Percentiles rank a stretch among this genome's conserved stretches.
phyloP scores from a whole-genome alignment of 2,113 vertebrate species.

The Platysternon megacephalum region DNA sequence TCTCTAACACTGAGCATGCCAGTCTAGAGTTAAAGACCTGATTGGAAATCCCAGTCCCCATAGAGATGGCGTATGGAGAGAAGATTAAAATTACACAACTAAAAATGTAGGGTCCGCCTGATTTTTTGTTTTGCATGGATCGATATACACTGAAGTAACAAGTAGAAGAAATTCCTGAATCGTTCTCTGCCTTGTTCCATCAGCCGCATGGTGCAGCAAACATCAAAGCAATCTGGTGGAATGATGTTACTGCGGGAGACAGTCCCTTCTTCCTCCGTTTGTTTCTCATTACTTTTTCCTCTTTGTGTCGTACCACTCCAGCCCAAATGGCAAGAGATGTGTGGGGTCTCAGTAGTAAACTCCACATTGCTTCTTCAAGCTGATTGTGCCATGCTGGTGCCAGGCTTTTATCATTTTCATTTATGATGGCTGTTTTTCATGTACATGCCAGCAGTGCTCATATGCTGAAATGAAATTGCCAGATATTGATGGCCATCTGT shows the following conservation, averaged over 20 bases:
- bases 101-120: background rate
- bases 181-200: too few species aligned
- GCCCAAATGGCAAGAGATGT: rapidly evolving
- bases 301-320: background rate
- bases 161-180: too few species aligned
- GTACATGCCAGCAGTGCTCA: background rate
- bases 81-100: background rate
- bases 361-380: background rate
- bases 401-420: background rate
- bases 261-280: background rate
- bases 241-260: background rate
- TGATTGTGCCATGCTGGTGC: background rate
- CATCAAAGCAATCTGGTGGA: background rate
- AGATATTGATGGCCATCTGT: background rate
- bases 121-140: background rate
- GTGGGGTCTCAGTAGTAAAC: background rate
- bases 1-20: background rate
- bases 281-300: background rate
- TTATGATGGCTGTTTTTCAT: background rate
- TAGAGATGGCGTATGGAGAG: background rate
- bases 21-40: background rate
- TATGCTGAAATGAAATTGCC: background rate
- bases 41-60: background rate
- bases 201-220: background rate
- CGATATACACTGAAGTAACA: too few species aligned